Base-by-base conservation (phyloP, 1,140 invertebrate genomes). In the Sycobia sp. region DNA sequence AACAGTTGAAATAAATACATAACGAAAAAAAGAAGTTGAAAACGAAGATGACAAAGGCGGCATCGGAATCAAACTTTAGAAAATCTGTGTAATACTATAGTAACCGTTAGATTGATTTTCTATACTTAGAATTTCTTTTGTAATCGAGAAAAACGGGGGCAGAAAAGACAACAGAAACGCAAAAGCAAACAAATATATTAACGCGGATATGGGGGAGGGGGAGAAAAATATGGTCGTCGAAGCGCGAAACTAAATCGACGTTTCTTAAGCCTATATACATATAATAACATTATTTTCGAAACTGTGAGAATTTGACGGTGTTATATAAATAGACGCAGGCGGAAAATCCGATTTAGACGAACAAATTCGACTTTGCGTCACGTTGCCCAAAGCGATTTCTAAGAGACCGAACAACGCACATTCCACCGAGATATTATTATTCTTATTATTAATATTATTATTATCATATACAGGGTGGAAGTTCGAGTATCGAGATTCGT, bases 41-140 rank as follows among this genome's bases (percentile, higher is more conserved):
- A 53, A 25, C n/a, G n/a, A n/a, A 25, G 9, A 25, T n/a, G 22
- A 23, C 1, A 14, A 25, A 27, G n/a, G 32, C 14, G 27, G 29
- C 39, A 50, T 51, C 8, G 20, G 41, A 62, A 66, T 62, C 51
- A 60, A 65, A 65, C 56, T 41, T 50, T 50, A 60, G 16, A 14
- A 16, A 39, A 22, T 61, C 20, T 54, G 32, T 49, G 47, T 43
- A 46, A 49, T 56, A n/a, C n/a, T 41, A 46, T 60, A 66, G 53
- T 36, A 61, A 66, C 23, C 39, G 50, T 53, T 66, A 62, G 51
- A 57, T 36, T 51, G 29, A 43, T 41, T 51, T 51, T 41, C 23
- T 50, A n/a, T n/a, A 51, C 23, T 51, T 39, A 36, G 29, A 8
- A 51, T 60, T 60, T 50, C 39, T 39, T 27, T n/a, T n/a, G n/a